Conservation (phyloP, 2,888 invertebrate species). For the Ophonus ardosiacus region DNA sequence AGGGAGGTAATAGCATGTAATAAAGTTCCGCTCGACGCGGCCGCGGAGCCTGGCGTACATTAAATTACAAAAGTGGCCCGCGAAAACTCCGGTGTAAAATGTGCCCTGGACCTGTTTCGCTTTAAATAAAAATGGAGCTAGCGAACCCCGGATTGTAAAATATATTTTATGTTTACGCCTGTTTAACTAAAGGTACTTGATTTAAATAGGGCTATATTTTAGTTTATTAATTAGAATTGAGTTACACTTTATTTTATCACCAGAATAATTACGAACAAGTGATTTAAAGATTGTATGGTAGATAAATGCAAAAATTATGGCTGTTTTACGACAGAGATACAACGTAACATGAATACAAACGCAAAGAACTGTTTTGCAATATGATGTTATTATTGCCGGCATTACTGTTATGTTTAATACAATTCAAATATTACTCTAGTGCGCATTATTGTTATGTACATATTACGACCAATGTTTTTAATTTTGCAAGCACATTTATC, state of each 20-base stretch:
- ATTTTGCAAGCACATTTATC: neutral
- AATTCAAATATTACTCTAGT: neutral
- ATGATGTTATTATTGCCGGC: neutral
- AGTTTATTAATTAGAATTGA: slow-evolving; percentile 44
- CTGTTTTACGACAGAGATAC: slow-evolving; percentile 4
- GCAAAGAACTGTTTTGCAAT: neutral
- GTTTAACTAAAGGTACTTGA: slow-evolving; percentile 38
- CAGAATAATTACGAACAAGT: slow-evolving; percentile 34
- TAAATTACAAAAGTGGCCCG: slow-evolving; percentile 49
- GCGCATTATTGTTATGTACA: neutral
- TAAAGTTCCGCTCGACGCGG: slow-evolving; percentile 33
- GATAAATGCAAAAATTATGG: slow-evolving; percentile 17
- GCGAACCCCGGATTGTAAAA: slow-evolving; percentile 16
- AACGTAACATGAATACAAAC: neutral
- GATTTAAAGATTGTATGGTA: slow-evolving; percentile 27
- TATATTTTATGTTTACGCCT: slow-evolving; percentile 37
- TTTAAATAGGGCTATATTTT: slow-evolving; percentile 31
- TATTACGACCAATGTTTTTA: neutral
- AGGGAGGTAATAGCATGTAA: slow-evolving; percentile 43
- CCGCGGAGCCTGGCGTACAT: slow-evolving; percentile 22
- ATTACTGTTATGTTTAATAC: neutral
- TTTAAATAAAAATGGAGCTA: slow-evolving; percentile 18
- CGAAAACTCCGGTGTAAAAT: slow-evolving; percentile 34
- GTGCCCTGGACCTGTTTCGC: slow-evolving; percentile 36
- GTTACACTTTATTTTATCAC: slow-evolving; percentile 40